Evolutionary conservation across 2,888 invertebrate genomes (phyloP), one percentile per base, ranked within the genome.

Genomic region (Pogonocherus hispidulus): DNA sequence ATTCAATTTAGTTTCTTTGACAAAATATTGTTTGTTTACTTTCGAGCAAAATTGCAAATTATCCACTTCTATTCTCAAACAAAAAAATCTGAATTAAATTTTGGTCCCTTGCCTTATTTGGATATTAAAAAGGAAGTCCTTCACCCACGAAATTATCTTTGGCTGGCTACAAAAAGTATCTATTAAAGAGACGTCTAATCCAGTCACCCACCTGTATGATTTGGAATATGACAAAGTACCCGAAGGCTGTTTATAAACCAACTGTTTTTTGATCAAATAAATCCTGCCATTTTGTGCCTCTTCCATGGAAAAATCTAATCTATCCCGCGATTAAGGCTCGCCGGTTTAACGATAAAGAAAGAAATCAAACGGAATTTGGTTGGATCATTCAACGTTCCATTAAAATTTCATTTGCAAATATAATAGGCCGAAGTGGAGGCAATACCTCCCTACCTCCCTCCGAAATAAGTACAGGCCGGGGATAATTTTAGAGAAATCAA

Each of bases 361-460:
- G 57, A 20, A 23, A 46, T 23, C 22, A 44, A 16, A 23, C 44
- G 57, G 57, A 57, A 57, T 44, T 57, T 20, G n/a, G 9, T 46
- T 8, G 46, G 57, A 57, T 56, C 55, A 56, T 56, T 56, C 19
- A 20, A 19, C 37, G 22, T 56, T 56, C 55, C 55, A 56, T 56
- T 56, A 56, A 56, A 56, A 56, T 56, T 56, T 56, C 55, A 56
- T 56, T 56, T 56, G 55, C 55, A 56, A 56, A 56, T 56, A 56
- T 57, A 57, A 46, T 46, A 27, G 44, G 46, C 46, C 23, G 44
- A 22, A 23, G 41, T 57, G 41, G 14, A 57, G 57, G 57, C 22
- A 44, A 57, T 57, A 57, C 22, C 37, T 41, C 37, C 35, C 3
- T 5, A 27, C 8, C 3, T 5, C 27, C 18, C n/a, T n/a, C 49